These are phyloP conservation scores for Ceratosolen fusciceps DNA, from an alignment of 1,140 invertebrate genomes.

Conservation along the genomic window DNA sequence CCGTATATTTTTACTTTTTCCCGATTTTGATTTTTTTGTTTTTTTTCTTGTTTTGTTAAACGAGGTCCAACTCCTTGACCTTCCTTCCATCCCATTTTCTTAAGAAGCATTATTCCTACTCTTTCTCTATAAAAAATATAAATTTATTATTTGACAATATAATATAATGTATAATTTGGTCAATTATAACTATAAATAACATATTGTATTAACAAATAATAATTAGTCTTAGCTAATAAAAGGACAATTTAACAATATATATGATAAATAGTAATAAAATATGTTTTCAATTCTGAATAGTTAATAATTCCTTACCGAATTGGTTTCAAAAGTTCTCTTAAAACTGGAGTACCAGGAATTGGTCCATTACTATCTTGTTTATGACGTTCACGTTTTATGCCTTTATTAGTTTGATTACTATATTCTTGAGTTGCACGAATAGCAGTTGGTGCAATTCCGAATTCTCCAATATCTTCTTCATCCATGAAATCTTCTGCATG, in stretches of 20 bases:
- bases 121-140: conserved; percentile 77
- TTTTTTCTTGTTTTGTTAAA: conserved; percentile 76
- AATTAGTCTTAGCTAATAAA: too few relatives aligned
- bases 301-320: conserved; percentile 75
- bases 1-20: conserved; percentile 78
- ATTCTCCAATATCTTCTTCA: conserved; percentile 94
- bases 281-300: too few relatives aligned
- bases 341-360: conserved; percentile 85
- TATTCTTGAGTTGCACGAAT: conserved; percentile 86
- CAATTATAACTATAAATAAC: too few relatives aligned
- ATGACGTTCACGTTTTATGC: conserved; percentile 70
- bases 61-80: conserved; percentile 92
- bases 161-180: too few relatives aligned
- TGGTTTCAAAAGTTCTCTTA: conserved; percentile 85
- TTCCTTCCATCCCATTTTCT: conserved; percentile 91
- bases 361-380: conserved; percentile 75
- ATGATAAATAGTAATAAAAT: too few relatives aligned
- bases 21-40: conserved; percentile 59
- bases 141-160: too few relatives aligned
- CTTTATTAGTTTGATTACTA: conserved; percentile 69
- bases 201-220: too few relatives aligned
- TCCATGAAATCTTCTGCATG: conserved; percentile 98
- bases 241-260: too few relatives aligned
- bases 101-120: conserved; percentile 87
- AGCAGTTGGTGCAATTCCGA: conserved; percentile 93